Conservation (phyloP, 1,140 invertebrate species). For the Vanessa atalanta region DNA sequence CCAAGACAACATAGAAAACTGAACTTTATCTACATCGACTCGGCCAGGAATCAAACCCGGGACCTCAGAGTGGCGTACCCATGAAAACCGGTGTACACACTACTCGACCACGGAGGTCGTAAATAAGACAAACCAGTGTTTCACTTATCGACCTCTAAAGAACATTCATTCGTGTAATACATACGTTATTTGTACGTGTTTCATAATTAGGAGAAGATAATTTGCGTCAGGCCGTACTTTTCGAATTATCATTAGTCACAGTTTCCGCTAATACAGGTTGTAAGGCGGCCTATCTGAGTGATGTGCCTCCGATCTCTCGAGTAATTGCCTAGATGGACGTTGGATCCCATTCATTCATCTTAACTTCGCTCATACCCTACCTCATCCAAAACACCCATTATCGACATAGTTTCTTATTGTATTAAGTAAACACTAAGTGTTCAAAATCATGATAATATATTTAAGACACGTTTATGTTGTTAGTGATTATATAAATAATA, state of each 20-base stretch:
- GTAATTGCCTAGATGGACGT: conserved; percentile 40
- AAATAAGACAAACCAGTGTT: no score
- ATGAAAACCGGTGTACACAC: no score
- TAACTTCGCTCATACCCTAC: conserved; percentile 38
- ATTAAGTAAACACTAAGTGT: neutral
- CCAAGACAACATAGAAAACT: no score
- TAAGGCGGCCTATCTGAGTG: conserved; percentile 37
- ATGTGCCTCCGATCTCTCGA: conserved; percentile 40
- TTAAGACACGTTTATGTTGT: neutral
- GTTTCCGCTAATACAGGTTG: conserved; percentile 33
- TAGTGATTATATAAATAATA: neutral
- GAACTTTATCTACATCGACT: no score
- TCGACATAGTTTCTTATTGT: conserved; percentile 22
- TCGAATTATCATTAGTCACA: conserved; percentile 42
- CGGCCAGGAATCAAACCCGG: no score
- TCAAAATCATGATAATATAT: conserved; percentile 13
- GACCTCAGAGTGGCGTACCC: no score
- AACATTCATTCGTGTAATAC: no score
- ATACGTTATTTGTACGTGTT: no score
- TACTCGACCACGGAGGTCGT: no score
- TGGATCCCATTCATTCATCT: conserved; percentile 42
- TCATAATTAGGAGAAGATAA: neutral
- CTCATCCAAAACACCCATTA: conserved; percentile 39
- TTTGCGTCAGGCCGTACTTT: conserved; percentile 15
- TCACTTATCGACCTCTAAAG: no score